phyloP scores from a whole-genome alignment of 2,113 vertebrate genomes.

The Oreochromis tanganicae region DNA sequence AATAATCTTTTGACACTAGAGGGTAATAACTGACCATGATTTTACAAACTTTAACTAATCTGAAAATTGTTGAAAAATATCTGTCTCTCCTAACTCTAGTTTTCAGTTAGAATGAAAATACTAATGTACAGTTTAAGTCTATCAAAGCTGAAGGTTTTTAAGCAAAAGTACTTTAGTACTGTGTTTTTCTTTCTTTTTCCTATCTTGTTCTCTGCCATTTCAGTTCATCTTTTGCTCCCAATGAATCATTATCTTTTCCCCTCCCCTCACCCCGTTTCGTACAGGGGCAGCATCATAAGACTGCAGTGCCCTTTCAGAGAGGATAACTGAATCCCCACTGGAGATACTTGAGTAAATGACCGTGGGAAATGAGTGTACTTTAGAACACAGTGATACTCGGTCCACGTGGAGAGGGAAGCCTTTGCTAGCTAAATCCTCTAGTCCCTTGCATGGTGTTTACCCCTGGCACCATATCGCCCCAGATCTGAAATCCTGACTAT shows the following conservation, averaged over 20 bases:
- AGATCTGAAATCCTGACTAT: constrained; percentile 66
- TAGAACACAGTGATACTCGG: constrained; percentile 41
- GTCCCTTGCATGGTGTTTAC: constrained; percentile 58
- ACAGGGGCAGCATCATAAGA: constrained; percentile 14
- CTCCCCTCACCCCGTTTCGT: not conserved
- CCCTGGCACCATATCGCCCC: constrained; percentile 59
- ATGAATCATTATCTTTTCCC: constrained; percentile 13
- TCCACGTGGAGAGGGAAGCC: constrained; percentile 44
- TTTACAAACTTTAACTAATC: not conserved
- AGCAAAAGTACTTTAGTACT: not conserved
- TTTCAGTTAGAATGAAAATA: not conserved
- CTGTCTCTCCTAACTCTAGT: not conserved
- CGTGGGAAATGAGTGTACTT: constrained; percentile 60
- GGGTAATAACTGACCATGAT: not conserved
- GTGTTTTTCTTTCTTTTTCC: not conserved
- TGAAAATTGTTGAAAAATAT: not conserved
- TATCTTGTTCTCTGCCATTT: not conserved
- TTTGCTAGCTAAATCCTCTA: constrained; percentile 53
- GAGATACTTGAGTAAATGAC: constrained; percentile 64
- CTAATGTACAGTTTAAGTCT: not conserved
- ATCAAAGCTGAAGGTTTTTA: not conserved
- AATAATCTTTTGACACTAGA: not conserved
- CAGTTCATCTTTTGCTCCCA: not conserved
- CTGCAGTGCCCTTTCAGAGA: constrained; percentile 35
- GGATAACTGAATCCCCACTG: constrained; percentile 53